Conservation (phyloP, 2,113 vertebrate species). For the Pagrus major region DNA sequence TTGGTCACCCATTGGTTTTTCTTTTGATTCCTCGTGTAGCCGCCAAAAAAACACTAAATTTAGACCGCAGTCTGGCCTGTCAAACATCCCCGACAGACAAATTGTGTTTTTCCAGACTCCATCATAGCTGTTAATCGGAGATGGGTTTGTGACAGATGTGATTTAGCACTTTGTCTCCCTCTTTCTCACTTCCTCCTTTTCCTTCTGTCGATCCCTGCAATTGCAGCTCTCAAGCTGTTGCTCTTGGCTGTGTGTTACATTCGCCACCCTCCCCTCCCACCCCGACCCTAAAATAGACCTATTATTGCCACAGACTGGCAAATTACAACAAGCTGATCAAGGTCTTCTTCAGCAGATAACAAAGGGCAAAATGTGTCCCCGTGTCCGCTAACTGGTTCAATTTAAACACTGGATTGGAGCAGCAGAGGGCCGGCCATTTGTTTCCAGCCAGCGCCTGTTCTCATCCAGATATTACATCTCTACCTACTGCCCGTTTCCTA, state of each 20-base stretch:
- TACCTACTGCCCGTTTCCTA: conserved; percentile 21
- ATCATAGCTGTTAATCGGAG: conserved; percentile 41
- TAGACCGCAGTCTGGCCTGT: conserved; percentile 27
- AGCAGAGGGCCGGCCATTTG: conserved; percentile 1
- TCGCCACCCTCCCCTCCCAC: conserved; percentile 13
- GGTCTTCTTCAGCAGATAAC: conserved; percentile 29
- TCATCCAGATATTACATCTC: conserved; percentile 8
- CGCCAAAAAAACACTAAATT: conserved; percentile 23
- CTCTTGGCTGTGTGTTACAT: conserved; percentile 34
- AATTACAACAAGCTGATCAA: conserved; percentile 48
- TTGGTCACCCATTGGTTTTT: conserved; percentile 12
- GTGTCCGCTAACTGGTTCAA: neutral
- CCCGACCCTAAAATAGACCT: conserved; percentile 60
- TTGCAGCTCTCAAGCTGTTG: conserved; percentile 35
- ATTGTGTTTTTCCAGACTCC: conserved; percentile 37
- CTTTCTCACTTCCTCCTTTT: conserved; percentile 7
- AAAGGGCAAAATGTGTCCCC: neutral
- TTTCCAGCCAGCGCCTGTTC: neutral
- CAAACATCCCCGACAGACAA: conserved; percentile 33
- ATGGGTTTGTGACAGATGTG: conserved; percentile 30
- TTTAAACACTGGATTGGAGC: conserved; percentile 32
- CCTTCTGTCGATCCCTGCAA: neutral
- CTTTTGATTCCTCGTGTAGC: conserved; percentile 1
- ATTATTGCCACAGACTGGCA: conserved; percentile 39
- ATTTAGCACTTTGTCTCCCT: conserved; percentile 33